Evolutionary conservation across 2,797 vertebrate genomes (phyloP).

Genomic region (Macropus fuliginosus): DNA sequence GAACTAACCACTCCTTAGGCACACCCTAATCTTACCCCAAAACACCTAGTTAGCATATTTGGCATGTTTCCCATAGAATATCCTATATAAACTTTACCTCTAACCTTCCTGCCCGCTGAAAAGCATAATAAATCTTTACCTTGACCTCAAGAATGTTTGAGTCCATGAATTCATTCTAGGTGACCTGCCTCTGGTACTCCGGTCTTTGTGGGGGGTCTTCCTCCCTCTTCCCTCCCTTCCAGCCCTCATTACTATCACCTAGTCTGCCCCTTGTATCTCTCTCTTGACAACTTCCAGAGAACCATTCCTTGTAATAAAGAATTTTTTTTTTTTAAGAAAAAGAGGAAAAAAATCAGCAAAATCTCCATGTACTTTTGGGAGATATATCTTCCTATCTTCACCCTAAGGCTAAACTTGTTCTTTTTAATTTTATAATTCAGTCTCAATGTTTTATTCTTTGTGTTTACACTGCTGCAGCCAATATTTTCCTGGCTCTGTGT

Average conservation of each 20-base stretch:
- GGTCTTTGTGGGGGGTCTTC: no score
- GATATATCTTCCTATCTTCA: not conserved
- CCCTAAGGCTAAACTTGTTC: not conserved
- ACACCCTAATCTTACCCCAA: no score
- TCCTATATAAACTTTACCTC: no score
- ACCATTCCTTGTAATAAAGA: not conserved
- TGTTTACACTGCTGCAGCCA: not conserved
- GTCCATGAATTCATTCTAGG: no score
- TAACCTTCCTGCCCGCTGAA: no score
- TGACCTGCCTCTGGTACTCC: no score
- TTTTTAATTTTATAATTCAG: not conserved
- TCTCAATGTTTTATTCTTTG: not conserved
- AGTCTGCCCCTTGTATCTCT: not conserved
- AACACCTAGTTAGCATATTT: no score
- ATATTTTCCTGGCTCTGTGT: not conserved
- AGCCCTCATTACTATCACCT: not conserved
- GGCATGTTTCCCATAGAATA: no score
- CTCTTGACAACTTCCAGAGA: not conserved
- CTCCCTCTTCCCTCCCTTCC: no score
- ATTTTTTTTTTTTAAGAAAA: not conserved
- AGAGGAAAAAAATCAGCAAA: not conserved
- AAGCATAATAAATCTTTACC: no score
- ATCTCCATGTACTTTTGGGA: not conserved
- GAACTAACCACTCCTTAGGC: no score
- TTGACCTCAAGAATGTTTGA: no score